Percentiles rank a stretch among this genome's conserved stretches.
phyloP scores from a whole-genome alignment of 2,888 invertebrate species.

The Selenia dentaria region DNA sequence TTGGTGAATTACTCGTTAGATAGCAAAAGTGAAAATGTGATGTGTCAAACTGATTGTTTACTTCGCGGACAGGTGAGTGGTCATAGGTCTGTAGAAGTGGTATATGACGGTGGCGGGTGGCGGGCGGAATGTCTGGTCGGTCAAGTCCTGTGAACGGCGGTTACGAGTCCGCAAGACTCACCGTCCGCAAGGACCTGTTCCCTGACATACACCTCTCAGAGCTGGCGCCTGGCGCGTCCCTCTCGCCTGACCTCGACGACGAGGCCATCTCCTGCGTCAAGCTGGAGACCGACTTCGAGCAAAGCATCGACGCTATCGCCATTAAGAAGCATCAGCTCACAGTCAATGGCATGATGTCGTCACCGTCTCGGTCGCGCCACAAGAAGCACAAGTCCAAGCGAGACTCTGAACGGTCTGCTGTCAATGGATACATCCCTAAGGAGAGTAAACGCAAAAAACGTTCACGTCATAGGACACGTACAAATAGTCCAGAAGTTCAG shows the following conservation, averaged over 20 bases:
- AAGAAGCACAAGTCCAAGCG: constrained; percentile 73
- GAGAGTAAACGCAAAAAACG: constrained; percentile 72
- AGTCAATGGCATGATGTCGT: constrained; percentile 63
- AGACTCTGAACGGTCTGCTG: constrained; percentile 54
- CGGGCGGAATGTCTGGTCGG: constrained; percentile 81
- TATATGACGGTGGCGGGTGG: constrained; percentile 77
- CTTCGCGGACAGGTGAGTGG: constrained; percentile 83
- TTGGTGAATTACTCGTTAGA: constrained; percentile 68
- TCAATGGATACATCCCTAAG: constrained; percentile 67
- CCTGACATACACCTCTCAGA: constrained; percentile 62
- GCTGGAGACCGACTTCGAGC: constrained; percentile 80
- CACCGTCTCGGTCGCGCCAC: constrained; percentile 64
- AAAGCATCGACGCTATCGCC: constrained; percentile 79
- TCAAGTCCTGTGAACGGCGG: constrained; percentile 80
- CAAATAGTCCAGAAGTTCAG: constrained; percentile 59
- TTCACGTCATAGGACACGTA: constrained; percentile 64
- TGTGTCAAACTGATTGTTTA: constrained; percentile 85
- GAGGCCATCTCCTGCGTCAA: constrained; percentile 70
- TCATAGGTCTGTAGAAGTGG: constrained; percentile 69
- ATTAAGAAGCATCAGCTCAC: constrained; percentile 63
- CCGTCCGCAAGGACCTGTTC: constrained; percentile 81
- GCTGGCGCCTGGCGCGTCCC: constrained; percentile 49
- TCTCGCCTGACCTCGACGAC: constrained; percentile 58
- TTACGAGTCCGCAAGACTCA: constrained; percentile 75
- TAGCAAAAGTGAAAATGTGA: constrained; percentile 84